Evolutionary conservation across 2,113 vertebrate species (phyloP), one percentile per base, ranked within the genome.

Genomic region (Mellivora capensis): DNA sequence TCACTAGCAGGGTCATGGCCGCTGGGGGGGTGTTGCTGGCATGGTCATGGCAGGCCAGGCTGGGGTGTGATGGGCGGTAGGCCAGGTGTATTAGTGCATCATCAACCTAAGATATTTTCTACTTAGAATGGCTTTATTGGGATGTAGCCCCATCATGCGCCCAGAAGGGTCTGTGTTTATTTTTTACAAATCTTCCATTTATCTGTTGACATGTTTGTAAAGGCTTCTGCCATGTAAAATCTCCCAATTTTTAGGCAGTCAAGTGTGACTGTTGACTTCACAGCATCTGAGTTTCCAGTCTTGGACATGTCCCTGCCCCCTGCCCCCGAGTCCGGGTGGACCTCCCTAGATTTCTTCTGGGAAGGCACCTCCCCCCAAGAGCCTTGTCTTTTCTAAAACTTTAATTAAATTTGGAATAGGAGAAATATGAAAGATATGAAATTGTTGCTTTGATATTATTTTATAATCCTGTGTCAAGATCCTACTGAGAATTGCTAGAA

Each of bases 321-420:
- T n/a, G n/a, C n/a, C n/a, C 23, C 27, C 2, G 82, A 6, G 44
- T 90, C 44, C 59, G 0, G 13, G 3, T 9, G 27, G 21, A 17
- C 31, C 57, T 44, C 44, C 47, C 69, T 52, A 12, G 11, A 2
- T 79, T 71, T 87, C 72, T 62, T 29, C 76, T 42, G 31, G 37
- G 54, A 80, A 7, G 76, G 27, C 10, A 4, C 8, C n/a, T 18
- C 44, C 17, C 15, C 21, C 10, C 15, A 3, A 42, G 59, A 61
- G 29, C 23, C 25, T 81, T 81, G 39, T 34, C 7, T 85, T 86
- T 95, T n/a, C 20, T 84, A 15, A 39, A 93, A 37, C n/a, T 62
- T 88, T 88, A 88, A 91, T 95, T 96, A 85, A 81, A 76, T 91
- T 80, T 23, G 27, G 89, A 86, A 72, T 57, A 69, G 64, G 37